A percentile compares a stretch with the other conserved stretches of the same genome.
Conservation (phyloP, 2,888 invertebrate species). For the Miltochrista miniata region DNA sequence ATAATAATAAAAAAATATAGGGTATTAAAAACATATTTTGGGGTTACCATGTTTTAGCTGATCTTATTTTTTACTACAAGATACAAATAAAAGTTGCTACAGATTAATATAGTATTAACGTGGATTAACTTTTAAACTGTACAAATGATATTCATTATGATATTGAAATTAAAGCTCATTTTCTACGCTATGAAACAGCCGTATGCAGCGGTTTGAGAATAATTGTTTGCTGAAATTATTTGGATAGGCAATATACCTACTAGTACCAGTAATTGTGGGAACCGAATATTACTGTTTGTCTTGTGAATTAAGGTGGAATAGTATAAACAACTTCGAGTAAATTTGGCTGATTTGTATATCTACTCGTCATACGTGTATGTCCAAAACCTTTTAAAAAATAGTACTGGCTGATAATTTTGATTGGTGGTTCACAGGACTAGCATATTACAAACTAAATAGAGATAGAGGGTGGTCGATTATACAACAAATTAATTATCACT, state of each 20-base stretch:
- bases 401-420: not conserved
- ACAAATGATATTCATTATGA: not conserved
- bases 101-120: too few species aligned
- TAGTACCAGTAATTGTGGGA: not conserved
- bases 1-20: too few species aligned
- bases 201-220: not conserved
- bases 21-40: too few species aligned
- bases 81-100: too few species aligned
- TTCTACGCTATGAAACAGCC: not conserved
- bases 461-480: conserved; percentile 28
- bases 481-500: conserved; percentile 32
- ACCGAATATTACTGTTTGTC: not conserved
- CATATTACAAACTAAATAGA: conserved; percentile 17
- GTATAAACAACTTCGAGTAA: too few species aligned
- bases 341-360: too few species aligned
- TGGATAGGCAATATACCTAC: not conserved
- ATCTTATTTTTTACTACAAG: too few species aligned
- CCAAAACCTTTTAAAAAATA: not conserved
- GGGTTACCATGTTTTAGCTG: too few species aligned
- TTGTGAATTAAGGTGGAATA: too few species aligned
- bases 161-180: not conserved
- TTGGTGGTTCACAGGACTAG: too few species aligned
- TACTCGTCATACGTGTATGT: not conserved
- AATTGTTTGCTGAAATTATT: not conserved
- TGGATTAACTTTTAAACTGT: not conserved